phyloP scores from a whole-genome alignment of 1,140 invertebrate species.

The Pogonomyrmex californicus region DNA sequence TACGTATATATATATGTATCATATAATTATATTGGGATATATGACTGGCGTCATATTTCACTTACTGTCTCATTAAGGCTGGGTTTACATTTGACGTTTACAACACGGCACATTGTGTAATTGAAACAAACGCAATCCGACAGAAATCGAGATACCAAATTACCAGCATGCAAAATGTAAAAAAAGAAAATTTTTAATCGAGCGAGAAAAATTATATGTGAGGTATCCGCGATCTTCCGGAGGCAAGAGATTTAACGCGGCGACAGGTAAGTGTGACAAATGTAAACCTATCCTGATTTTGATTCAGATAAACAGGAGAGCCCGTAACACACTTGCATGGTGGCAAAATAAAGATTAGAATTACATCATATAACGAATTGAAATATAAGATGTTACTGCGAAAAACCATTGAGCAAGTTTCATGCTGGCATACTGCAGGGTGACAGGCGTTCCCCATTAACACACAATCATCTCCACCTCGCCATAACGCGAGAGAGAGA shows the following conservation, averaged over 20 bases:
- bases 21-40: background rate
- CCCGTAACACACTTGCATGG: slow-evolving; percentile 74
- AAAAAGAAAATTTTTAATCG: slow-evolving; percentile 33
- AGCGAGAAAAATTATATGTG: slow-evolving; percentile 9
- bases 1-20: background rate
- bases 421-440: slow-evolving; percentile 25
- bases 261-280: slow-evolving; percentile 73
- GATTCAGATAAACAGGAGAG: slow-evolving; percentile 66
- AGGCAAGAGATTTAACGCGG: slow-evolving; percentile 27
- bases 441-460: background rate
- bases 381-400: slow-evolving; percentile 63
- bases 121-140: slow-evolving; percentile 49
- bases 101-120: slow-evolving; percentile 28
- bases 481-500: background rate
- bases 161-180: slow-evolving; percentile 69
- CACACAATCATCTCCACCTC: background rate
- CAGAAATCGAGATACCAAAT: slow-evolving; percentile 61
- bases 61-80: slow-evolving; percentile 62
- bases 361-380: slow-evolving; percentile 57
- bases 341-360: slow-evolving; percentile 69
- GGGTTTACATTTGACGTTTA: slow-evolving; percentile 77
- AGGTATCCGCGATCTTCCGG: background rate
- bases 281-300: slow-evolving; percentile 79
- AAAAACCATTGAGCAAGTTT: slow-evolving; percentile 73
- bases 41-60: slow-evolving; percentile 58